phyloP scores from a whole-genome alignment of 2,888 invertebrate species.

The Thelaira solivaga region DNA sequence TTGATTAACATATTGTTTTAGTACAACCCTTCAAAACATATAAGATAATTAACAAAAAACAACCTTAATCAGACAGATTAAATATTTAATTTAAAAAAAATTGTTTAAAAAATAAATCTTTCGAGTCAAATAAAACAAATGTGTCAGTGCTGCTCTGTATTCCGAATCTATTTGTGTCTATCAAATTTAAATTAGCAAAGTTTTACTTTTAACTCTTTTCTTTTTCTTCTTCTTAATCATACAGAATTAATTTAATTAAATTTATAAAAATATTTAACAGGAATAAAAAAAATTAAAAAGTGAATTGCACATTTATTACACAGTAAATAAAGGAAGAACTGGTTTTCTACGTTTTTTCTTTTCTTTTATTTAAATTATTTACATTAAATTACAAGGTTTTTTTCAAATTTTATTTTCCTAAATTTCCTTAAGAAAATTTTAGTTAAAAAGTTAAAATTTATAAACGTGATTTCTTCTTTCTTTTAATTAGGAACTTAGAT shows the following conservation, averaged over 20 bases:
- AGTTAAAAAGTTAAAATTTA: conserved; percentile 22
- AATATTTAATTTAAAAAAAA: no score
- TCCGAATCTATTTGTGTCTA: no score
- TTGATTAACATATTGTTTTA: no score
- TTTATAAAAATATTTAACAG: conserved; percentile 52
- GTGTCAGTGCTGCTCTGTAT: no score
- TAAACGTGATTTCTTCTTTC: conserved; percentile 17
- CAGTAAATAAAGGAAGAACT: conserved; percentile 25
- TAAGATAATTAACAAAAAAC: no score
- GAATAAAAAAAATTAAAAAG: conserved; percentile 8
- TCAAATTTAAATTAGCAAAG: no score
- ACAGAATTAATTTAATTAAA: conserved; percentile 34
- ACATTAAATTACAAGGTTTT: conserved; percentile 38
- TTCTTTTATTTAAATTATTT: conserved; percentile 33
- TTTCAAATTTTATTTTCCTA: background rate
- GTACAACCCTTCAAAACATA: no score
- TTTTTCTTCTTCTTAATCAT: conserved; percentile 4
- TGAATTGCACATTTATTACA: conserved; percentile 64
- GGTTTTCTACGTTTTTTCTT: no score
- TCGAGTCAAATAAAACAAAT: no score
- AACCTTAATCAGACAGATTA: no score
- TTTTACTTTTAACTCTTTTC: no score
- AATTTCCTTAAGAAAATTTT: background rate
- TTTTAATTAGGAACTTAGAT: conserved; percentile 65
- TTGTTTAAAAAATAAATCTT: no score